Percentiles rank a stretch among this genome's conserved stretches.
These are phyloP conservation scores for Sterrhoptilus dennistouni DNA, from an alignment of 2,113 vertebrate genomes.

Conservation along the genomic window DNA sequence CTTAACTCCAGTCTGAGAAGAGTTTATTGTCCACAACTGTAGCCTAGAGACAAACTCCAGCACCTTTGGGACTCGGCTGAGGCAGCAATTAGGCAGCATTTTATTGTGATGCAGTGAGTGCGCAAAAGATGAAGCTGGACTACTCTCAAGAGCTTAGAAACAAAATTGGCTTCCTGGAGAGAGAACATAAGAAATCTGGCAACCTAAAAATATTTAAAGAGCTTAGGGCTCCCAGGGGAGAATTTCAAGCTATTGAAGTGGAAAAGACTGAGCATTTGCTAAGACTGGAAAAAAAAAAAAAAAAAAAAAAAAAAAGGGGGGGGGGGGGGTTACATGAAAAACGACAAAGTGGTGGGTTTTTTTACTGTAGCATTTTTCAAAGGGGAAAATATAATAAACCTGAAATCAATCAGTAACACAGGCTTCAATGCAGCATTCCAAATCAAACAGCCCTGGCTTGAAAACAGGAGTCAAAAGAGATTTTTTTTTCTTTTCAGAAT, in stretches of 20 bases:
- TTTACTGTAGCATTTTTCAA: constrained; percentile 53
- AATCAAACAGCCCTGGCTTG: constrained; percentile 37
- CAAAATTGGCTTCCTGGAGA: constrained; percentile 72
- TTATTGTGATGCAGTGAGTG: constrained; percentile 66
- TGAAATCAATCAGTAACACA: constrained; percentile 62
- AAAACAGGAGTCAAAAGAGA: constrained; percentile 49
- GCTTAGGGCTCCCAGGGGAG: constrained; percentile 63
- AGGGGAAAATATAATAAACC: constrained; percentile 57
- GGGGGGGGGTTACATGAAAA: constrained; percentile 51
- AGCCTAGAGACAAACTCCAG: constrained; percentile 62
- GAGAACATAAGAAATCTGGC: constrained; percentile 71
- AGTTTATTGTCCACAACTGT: constrained; percentile 59
- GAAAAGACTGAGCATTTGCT: constrained; percentile 65
- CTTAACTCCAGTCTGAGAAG: constrained; percentile 61
- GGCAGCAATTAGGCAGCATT: constrained; percentile 68
- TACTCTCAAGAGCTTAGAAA: constrained; percentile 61
- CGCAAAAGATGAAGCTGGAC: constrained; percentile 57
- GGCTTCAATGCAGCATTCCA: constrained; percentile 39
- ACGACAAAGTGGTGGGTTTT: constrained; percentile 36
- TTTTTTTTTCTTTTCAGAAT: constrained; percentile 41
- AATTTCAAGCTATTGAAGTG: constrained; percentile 66
- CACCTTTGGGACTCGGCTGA: constrained; percentile 62
- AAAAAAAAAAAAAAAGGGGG: fast-evolving
- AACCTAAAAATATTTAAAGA: constrained; percentile 76
- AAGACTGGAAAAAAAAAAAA: neutral